A percentile compares a stretch with the other conserved stretches of the same genome.
phyloP scores from a whole-genome alignment of 2,113 vertebrate genomes.

The Phyllostomus discolor region DNA sequence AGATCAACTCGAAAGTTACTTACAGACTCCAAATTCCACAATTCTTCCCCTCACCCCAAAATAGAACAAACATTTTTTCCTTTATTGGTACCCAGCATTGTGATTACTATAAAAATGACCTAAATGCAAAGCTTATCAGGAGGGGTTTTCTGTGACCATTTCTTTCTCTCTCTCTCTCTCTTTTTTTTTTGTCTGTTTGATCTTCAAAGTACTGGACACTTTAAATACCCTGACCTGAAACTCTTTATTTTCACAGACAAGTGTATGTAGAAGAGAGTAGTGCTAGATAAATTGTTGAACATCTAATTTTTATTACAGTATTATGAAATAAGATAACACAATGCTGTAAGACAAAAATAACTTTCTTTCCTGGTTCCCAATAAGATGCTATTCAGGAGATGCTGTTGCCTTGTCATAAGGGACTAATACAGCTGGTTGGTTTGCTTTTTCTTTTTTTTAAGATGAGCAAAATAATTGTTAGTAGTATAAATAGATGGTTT shows the following conservation, averaged over 20 bases:
- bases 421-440: neutral
- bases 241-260: neutral
- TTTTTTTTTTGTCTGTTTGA: neutral
- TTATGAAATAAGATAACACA: neutral
- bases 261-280: neutral
- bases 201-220: neutral
- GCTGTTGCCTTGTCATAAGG: neutral
- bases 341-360: neutral
- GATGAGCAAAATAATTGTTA: neutral
- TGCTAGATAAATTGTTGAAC: neutral
- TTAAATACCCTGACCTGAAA: neutral
- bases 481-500: constrained; percentile 48
- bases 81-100: neutral
- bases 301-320: neutral
- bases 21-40: neutral
- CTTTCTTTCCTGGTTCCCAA: neutral
- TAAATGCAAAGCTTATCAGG: neutral
- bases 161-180: neutral
- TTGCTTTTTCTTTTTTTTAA: neutral
- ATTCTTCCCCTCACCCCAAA: neutral
- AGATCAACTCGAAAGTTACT: neutral
- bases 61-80: neutral
- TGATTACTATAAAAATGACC: neutral
- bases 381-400: neutral
- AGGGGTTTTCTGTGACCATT: neutral